Evolutionary conservation across 2,888 invertebrate species (phyloP), one percentile per base, ranked within the genome.

Genomic region (Phrixothrix hirtus): DNA sequence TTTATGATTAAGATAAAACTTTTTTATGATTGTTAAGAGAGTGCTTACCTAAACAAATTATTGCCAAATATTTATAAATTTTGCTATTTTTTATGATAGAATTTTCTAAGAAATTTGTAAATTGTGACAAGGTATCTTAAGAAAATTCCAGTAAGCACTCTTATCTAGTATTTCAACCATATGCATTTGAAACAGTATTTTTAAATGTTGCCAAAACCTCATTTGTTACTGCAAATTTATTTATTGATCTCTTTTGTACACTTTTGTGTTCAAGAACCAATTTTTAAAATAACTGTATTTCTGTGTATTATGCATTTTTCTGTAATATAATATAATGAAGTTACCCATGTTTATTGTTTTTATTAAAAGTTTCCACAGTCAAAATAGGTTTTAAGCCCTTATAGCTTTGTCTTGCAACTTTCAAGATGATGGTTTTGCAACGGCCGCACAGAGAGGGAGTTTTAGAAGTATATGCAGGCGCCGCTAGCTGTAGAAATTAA

Each of bases 201-300:
- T 52, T 41, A 45, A 32, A 39, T 41, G 45, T 52, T 31, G 46
- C 45, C 52, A 52, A 52, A 52, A 21, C n/a, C n/a, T n/a, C n/a
- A n/a, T 13, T 44, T 30, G 37, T 25, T 30, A 7, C 2, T 25
- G 7, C n/a, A 35, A 38, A 32, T 17, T 26, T 47, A 27, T 42
- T 47, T 35, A 47, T 47, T 47, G 53, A 53, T 47, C 47, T 47
- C 47, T 26, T 39, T 29, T 42, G 31, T 53, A 46, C 35, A 35
- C 39, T 30, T 45, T 49, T 53, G 47, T 47, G 53, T 53, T 53
- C 42, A 53, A 53, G 43, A 41, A 52, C 46, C 53, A 53, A 47
- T 53, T 47, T 53, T 51, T n/a, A n/a, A 34, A 45, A 51, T 14
- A 45, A 43, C 42, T 10, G 12, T 42, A 32, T 31, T 34, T 43